Conservation (phyloP, 2,797 vertebrate species). For the Leuciscus waleckii region DNA sequence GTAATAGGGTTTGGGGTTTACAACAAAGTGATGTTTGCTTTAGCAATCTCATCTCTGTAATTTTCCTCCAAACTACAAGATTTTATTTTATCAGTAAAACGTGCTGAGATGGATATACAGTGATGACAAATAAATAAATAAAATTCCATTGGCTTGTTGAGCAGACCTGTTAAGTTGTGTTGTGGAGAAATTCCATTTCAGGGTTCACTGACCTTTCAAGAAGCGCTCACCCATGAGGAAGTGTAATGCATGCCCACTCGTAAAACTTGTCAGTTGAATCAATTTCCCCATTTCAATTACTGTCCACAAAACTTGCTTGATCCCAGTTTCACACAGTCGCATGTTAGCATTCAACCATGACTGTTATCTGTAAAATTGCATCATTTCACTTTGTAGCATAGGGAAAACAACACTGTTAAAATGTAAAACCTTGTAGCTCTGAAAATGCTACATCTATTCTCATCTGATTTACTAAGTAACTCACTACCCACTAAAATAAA, state of each 20-base stretch:
- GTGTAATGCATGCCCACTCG: slow-evolving; percentile 70
- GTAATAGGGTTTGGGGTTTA: background rate
- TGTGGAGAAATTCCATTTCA: slow-evolving; percentile 79
- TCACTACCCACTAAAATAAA: background rate
- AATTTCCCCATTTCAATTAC: slow-evolving; percentile 75
- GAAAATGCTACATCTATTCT: background rate
- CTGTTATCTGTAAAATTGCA: slow-evolving; percentile 24
- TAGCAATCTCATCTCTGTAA: slow-evolving; percentile 1
- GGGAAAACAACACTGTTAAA: slow-evolving; percentile 12
- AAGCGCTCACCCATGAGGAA: slow-evolving; percentile 67
- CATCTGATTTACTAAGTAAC: background rate
- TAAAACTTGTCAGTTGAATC: slow-evolving; percentile 75
- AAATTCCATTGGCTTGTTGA: slow-evolving; percentile 61
- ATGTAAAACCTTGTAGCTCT: slow-evolving; percentile 19
- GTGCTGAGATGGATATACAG: background rate
- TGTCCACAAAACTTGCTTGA: slow-evolving; percentile 37
- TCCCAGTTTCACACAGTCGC: background rate
- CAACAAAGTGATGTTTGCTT: background rate
- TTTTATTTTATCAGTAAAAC: slow-evolving; percentile 14
- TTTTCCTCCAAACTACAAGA: background rate
- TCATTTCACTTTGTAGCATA: background rate
- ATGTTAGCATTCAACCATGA: background rate
- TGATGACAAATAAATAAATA: background rate
- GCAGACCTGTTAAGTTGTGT: slow-evolving; percentile 70
- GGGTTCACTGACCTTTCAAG: slow-evolving; percentile 72